phyloP scores from a whole-genome alignment of 2,113 vertebrate genomes.

The Clarias macrocephalus region DNA sequence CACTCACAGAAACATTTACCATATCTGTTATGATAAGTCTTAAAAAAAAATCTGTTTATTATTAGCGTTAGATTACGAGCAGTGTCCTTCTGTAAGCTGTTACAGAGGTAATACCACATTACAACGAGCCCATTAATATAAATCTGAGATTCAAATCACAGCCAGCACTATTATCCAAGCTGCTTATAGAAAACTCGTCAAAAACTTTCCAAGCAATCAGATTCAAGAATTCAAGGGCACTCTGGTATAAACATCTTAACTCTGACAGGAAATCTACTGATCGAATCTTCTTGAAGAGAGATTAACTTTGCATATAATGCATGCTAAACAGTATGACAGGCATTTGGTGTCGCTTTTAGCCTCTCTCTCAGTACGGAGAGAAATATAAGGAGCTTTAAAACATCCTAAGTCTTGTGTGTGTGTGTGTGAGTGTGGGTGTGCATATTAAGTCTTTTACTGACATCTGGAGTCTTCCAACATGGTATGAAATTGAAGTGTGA shows the following conservation, averaged over 20 bases:
- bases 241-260: not conserved
- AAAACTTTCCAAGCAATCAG: not conserved
- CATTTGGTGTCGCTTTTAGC: slow-evolving; percentile 21
- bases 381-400: slow-evolving; percentile 45
- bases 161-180: not conserved
- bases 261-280: not conserved
- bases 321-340: slow-evolving; percentile 15
- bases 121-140: not conserved
- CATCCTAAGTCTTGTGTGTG: not conserved
- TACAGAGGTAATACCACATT: not conserved
- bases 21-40: not conserved
- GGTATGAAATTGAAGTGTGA: slow-evolving; percentile 24
- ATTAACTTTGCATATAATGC: not conserved
- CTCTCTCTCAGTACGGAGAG: not conserved
- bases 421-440: not conserved
- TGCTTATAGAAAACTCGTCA: not conserved
- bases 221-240: not conserved
- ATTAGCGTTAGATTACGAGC: not conserved
- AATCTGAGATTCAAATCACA: not conserved
- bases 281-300: not conserved
- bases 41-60: not conserved
- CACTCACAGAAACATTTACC: not conserved
- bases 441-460: slow-evolving; percentile 26
- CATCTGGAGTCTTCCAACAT: slow-evolving; percentile 21
- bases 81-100: not conserved